These are phyloP conservation scores for Oncorhynchus masou DNA, from an alignment of 2,113 vertebrate species.

Conservation along the genomic window DNA sequence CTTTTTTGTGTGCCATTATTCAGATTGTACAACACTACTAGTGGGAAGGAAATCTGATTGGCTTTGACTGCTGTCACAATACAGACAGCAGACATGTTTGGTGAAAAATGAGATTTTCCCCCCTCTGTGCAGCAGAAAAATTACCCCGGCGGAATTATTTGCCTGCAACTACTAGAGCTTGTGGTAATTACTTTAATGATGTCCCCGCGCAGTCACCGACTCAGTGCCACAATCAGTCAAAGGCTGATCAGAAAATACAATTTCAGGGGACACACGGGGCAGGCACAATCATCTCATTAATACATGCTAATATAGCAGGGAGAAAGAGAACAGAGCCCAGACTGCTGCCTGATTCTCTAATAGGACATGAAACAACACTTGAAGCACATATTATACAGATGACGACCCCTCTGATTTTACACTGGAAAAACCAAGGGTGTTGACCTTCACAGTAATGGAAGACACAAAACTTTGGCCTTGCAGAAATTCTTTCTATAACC, in stretches of 20 bases:
- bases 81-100: constrained; percentile 60
- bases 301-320: constrained; percentile 32
- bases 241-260: constrained; percentile 64
- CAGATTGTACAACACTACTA: constrained; percentile 64
- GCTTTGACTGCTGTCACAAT: constrained; percentile 71
- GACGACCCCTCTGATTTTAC: background rate
- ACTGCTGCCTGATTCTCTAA: background rate
- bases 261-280: constrained; percentile 56
- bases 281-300: constrained; percentile 62
- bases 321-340: constrained; percentile 26
- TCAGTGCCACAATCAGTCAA: constrained; percentile 54
- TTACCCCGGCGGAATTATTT: constrained; percentile 62
- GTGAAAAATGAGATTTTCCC: constrained; percentile 63
- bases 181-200: constrained; percentile 76
- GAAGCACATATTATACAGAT: background rate
- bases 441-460: background rate
- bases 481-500: background rate
- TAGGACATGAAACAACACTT: background rate
- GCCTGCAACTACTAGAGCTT: constrained; percentile 73
- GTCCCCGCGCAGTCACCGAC: constrained; percentile 62
- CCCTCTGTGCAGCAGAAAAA: constrained; percentile 54
- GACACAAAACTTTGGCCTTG: too few species aligned
- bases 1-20: constrained; percentile 61
- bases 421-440: too few species aligned
- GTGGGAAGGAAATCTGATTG: constrained; percentile 61